Conservation (phyloP, 2,797 vertebrate genomes). For the Arctocebus calabarensis region DNA sequence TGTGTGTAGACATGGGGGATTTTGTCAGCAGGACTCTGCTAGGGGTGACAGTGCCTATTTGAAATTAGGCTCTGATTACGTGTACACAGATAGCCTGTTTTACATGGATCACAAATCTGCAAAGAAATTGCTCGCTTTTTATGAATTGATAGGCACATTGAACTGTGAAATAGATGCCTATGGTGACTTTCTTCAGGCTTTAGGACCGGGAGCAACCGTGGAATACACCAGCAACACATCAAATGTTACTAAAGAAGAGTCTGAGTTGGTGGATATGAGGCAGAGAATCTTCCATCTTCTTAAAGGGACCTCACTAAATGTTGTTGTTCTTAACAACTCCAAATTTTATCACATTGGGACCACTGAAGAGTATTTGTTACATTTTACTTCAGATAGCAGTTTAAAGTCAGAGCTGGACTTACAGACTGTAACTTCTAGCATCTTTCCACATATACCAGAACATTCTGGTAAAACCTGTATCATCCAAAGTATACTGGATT, state of each 20-base stretch:
- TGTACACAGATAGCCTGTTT: constrained; percentile 98
- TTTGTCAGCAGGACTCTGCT: background rate
- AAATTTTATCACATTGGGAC: constrained; percentile 97
- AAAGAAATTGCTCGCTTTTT: constrained; percentile 88
- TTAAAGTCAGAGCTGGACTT: constrained; percentile 92
- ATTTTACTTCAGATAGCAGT: constrained; percentile 89
- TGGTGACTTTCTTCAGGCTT: constrained; percentile 96
- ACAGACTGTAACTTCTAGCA: constrained; percentile 90
- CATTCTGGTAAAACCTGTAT: constrained; percentile 84
- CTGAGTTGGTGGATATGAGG: constrained; percentile 87
- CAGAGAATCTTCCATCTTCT: constrained; percentile 92
- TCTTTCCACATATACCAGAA: constrained; percentile 61
- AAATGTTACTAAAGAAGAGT: constrained; percentile 88
- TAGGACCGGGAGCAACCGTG: constrained; percentile 91
- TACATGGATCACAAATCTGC: constrained; percentile 91
- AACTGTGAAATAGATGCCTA: constrained; percentile 97
- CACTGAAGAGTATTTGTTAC: constrained; percentile 93
- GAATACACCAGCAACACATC: constrained; percentile 90
- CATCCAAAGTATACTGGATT: constrained; percentile 91
- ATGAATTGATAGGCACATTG: constrained; percentile 89
- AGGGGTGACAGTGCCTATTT: background rate
- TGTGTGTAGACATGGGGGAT: constrained; percentile 80
- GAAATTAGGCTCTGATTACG: constrained; percentile 84
- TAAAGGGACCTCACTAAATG: constrained; percentile 91
- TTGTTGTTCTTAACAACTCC: constrained; percentile 94